phyloP scores from a whole-genome alignment of 2,797 vertebrate species.

The Rhinella marina region DNA sequence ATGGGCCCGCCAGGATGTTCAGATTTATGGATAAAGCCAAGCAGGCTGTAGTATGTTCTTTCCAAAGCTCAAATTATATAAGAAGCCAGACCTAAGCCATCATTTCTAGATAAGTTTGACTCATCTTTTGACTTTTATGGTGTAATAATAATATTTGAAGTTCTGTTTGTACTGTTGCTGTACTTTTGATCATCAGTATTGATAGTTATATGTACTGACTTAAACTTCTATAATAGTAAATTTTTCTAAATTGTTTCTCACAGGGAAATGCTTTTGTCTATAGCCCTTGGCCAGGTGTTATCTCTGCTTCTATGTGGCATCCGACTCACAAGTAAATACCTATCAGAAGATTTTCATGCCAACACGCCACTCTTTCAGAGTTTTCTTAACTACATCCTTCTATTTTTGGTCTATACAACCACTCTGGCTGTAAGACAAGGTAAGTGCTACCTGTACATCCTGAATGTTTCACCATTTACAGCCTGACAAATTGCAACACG shows the following conservation, averaged over 20 bases:
- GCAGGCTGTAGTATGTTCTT: too few species aligned
- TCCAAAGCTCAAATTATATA: too few species aligned
- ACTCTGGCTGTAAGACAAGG: conserved; percentile 95
- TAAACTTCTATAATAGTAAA: conserved; percentile 8
- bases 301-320: conserved; percentile 93
- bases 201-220: background rate
- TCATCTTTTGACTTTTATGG: background rate
- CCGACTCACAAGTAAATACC: conserved; percentile 91
- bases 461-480: background rate
- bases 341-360: conserved; percentile 92
- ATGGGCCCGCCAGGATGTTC: too few species aligned
- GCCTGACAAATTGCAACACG: background rate
- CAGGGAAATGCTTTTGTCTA: conserved; percentile 91
- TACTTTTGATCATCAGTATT: background rate
- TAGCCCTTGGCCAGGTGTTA: conserved; percentile 91
- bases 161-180: background rate
- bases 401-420: conserved; percentile 95
- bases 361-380: conserved; percentile 96
- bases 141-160: background rate
- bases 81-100: background rate
- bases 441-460: conserved; percentile 68
- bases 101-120: background rate
- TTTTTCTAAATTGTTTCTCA: conserved; percentile 60
- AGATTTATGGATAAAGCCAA: too few species aligned
- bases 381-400: conserved; percentile 95